Percentiles rank a stretch among this genome's conserved stretches.
Conservation (phyloP, 1,140 invertebrate species). For the Zaprionus davidi region DNA sequence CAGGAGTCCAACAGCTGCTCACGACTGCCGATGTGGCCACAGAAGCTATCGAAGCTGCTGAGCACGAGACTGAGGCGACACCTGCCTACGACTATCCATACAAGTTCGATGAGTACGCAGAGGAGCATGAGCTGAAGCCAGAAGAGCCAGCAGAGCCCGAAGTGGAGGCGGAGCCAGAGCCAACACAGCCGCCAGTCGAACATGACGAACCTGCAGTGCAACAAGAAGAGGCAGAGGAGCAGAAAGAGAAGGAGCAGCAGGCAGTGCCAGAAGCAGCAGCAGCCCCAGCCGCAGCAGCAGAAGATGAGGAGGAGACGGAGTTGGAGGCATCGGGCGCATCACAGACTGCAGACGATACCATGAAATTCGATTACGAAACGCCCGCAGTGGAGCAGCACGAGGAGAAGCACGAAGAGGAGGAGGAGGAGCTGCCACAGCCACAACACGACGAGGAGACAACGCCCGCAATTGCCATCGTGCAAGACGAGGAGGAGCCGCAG, state of each 20-base stretch:
- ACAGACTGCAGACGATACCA: conserved; percentile 67
- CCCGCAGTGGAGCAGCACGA: conserved; percentile 45
- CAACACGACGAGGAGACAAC: conserved; percentile 6
- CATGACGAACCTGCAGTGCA: not conserved
- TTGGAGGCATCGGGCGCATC: conserved; percentile 56
- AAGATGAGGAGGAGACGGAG: conserved; percentile 14
- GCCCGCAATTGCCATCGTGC: conserved; percentile 47
- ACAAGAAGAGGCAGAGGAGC: conserved; percentile 13
- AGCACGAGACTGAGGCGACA: conserved; percentile 53
- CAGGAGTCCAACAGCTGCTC: conserved; percentile 58
- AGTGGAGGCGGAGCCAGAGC: conserved; percentile 4
- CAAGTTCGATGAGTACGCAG: conserved; percentile 76
- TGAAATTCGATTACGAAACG: conserved; percentile 83
- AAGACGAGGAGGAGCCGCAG: conserved; percentile 39
- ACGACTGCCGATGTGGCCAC: conserved; percentile 66
- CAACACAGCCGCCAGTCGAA: not conserved
- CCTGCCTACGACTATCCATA: conserved; percentile 80
- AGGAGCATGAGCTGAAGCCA: conserved; percentile 64
- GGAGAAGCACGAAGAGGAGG: conserved; percentile 19
- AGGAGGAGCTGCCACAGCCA: conserved; percentile 38
- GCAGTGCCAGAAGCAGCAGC: not conserved
- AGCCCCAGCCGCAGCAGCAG: conserved; percentile 1
- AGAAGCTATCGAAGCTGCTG: conserved; percentile 46
- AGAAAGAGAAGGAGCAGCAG: conserved; percentile 9
- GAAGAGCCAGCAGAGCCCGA: conserved; percentile 17